Percentiles rank a stretch among this genome's conserved stretches.
phyloP scores from a whole-genome alignment of 2,888 invertebrate species.

The Rhagium mordax region DNA sequence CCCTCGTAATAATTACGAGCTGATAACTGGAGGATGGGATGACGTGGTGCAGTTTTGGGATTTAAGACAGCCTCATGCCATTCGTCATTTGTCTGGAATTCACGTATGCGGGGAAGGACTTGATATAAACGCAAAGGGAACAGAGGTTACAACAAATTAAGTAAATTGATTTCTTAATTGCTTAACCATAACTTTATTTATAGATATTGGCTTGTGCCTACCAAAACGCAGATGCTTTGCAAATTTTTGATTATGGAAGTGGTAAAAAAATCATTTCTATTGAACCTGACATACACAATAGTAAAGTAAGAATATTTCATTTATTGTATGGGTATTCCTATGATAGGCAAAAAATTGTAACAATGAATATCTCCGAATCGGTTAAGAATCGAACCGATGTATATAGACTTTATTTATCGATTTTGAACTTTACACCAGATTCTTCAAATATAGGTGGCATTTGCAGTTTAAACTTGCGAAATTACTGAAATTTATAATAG shows the following conservation, averaged over 20 bases:
- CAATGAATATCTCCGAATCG: no score
- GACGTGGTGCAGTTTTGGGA: conserved; percentile 80
- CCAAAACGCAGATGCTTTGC: conserved; percentile 75
- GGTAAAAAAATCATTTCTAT: conserved; percentile 76
- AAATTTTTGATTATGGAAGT: conserved; percentile 79
- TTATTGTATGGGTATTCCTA: no score
- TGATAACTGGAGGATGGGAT: conserved; percentile 81
- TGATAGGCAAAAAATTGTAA: no score
- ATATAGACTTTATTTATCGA: no score
- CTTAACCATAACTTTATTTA: conserved; percentile 21
- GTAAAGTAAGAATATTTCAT: conserved; percentile 59
- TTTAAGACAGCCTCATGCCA: conserved; percentile 76
- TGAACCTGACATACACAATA: conserved; percentile 71
- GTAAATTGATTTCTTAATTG: not conserved
- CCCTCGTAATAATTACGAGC: conserved; percentile 77
- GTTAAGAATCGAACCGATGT: no score
- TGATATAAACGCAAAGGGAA: conserved; percentile 77
- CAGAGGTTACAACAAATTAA: conserved; percentile 70
- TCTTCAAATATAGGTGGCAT: no score
- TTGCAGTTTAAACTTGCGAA: no score
- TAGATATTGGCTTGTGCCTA: conserved; percentile 79
- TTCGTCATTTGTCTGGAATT: conserved; percentile 74
- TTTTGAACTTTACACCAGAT: no score
- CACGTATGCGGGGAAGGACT: conserved; percentile 80
- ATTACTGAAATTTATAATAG: no score